These are phyloP conservation scores for Tribolium freemani DNA, from an alignment of 2,888 invertebrate genomes.

Conservation along the genomic window DNA sequence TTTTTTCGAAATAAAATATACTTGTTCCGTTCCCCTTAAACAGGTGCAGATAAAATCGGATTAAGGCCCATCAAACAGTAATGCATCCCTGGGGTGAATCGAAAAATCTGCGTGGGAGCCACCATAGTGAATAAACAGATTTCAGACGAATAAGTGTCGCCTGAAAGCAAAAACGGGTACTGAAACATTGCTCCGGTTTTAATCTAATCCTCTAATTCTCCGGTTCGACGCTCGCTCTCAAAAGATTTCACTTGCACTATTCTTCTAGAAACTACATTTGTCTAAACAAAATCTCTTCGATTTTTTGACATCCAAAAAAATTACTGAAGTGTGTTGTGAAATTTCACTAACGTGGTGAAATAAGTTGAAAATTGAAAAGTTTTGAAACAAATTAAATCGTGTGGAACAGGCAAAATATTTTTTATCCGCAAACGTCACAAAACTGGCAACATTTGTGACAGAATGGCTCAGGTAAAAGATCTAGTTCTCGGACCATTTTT, in stretches of 20 bases:
- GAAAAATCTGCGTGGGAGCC: conserved; percentile 65
- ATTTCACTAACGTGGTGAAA: too few species aligned
- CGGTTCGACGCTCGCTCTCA: conserved; percentile 17
- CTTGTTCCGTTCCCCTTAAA: conserved; percentile 6
- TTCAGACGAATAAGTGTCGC: conserved; percentile 51
- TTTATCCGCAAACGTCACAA: too few species aligned
- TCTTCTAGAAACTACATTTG: neutral
- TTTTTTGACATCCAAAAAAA: too few species aligned
- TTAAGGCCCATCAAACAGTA: conserved; percentile 47
- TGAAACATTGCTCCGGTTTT: conserved; percentile 3
- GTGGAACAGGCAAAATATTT: too few species aligned
- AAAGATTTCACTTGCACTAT: conserved; percentile 4
- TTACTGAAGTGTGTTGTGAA: too few species aligned
- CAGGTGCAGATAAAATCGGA: conserved; percentile 51
- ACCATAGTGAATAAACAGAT: conserved; percentile 65
- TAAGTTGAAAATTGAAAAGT: too few species aligned
- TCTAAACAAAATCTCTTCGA: neutral
- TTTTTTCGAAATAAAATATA: neutral
- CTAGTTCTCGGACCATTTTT: too few species aligned
- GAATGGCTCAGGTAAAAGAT: too few species aligned
- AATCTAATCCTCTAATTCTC: conserved; percentile 25
- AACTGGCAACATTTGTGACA: too few species aligned
- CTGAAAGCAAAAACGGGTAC: conserved; percentile 52
- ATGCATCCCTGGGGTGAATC: conserved; percentile 50
- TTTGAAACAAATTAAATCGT: too few species aligned